Conservation (phyloP, 2,888 invertebrate species). For the Halictus quadricinctus region DNA sequence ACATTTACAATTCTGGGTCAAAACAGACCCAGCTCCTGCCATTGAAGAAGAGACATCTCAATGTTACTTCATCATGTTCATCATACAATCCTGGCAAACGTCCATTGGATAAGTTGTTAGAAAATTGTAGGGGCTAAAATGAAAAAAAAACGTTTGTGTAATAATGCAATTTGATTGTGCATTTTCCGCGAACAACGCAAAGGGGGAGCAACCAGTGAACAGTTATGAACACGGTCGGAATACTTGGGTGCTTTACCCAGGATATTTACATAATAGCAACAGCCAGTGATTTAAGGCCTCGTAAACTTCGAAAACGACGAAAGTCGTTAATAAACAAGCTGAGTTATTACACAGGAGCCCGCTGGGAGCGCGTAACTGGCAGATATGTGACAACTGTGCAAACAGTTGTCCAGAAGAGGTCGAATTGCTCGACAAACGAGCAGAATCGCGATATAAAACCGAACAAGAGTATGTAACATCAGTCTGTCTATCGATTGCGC, state of each 20-base stretch:
- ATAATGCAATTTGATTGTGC: no score
- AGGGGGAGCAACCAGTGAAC: neutral
- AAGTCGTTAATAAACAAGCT: neutral
- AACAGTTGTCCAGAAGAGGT: neutral
- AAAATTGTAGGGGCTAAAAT: no score
- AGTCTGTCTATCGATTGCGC: neutral
- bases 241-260: neutral
- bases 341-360: neutral
- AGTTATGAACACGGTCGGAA: no score
- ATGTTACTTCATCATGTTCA: no score
- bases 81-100: no score
- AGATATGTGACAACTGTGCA: slow-evolving; percentile 21
- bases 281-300: neutral
- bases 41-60: no score
- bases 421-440: neutral
- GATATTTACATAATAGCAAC: neutral
- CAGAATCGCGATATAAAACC: neutral
- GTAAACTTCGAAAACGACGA: neutral
- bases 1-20: no score
- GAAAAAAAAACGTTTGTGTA: no score
- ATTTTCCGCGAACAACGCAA: neutral
- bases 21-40: no score
- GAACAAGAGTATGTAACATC: neutral
- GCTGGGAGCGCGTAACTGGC: neutral
- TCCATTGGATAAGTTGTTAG: no score